Percentiles rank a stretch among this genome's conserved stretches.
phyloP scores from a whole-genome alignment of 2,797 vertebrate species.

The Siniperca scherzeri region DNA sequence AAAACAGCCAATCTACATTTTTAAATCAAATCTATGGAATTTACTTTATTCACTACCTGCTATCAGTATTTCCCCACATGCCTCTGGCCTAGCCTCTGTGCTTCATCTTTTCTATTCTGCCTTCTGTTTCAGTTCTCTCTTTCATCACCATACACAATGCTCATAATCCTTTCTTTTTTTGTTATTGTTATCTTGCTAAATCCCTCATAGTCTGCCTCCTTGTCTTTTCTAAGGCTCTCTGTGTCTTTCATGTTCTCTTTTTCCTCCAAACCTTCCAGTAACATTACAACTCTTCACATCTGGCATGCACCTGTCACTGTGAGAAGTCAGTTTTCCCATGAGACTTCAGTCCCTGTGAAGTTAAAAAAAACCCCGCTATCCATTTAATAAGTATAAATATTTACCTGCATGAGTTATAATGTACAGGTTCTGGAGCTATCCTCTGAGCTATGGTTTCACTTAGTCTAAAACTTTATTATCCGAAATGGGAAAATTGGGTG shows the following conservation, averaged over 20 bases:
- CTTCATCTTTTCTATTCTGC: conserved; percentile 5
- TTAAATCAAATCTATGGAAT: neutral
- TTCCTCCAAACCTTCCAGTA: conserved; percentile 12
- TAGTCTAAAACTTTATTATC: neutral
- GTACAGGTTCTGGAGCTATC: neutral
- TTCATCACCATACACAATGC: conserved; percentile 17
- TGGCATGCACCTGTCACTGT: conserved; percentile 67
- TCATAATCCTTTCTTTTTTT: conserved; percentile 16
- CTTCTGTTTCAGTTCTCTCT: conserved; percentile 7
- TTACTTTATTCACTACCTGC: neutral
- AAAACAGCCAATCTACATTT: neutral
- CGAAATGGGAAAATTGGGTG: neutral
- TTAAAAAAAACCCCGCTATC: neutral
- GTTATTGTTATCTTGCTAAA: conserved; percentile 18
- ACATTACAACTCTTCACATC: conserved; percentile 61
- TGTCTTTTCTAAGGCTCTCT: conserved; percentile 26
- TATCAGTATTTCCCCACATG: neutral
- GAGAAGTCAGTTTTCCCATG: conserved; percentile 42
- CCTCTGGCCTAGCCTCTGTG: neutral
- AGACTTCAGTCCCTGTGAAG: conserved; percentile 29
- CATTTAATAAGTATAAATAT: conserved; percentile 44
- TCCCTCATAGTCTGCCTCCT: conserved; percentile 15
- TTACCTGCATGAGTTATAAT: conserved; percentile 23
- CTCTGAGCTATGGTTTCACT: conserved; percentile 7
- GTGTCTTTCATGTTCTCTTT: neutral